Evolutionary conservation across 1,140 invertebrate species (phyloP), one percentile per base, ranked within the genome.

Genomic region (Oryzaephilus surinamensis): DNA sequence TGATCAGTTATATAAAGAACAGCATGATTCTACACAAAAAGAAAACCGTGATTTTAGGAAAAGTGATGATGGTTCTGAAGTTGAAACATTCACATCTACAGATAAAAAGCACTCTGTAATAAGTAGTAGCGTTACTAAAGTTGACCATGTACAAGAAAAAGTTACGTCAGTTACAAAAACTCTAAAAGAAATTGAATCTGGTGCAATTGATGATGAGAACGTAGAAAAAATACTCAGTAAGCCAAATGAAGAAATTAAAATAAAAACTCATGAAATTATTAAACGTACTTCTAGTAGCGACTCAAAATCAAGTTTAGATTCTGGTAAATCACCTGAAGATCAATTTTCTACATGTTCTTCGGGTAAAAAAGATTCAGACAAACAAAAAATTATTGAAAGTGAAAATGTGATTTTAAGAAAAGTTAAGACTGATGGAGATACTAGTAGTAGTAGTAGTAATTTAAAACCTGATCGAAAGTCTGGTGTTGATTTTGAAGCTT

Each of bases 401-500:
- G 47, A 50, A 18, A 45, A 52, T 23, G 60, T 65, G 63, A 30
- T n/a, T n/a, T n/a, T n/a, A n/a, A n/a, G n/a, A n/a, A 63, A 59
- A 54, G 46, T 50, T 11, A 60, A 57, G 45, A 41, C 45, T 27
- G 54, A 60, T 17, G 38, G 35, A 11, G 51, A 56, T 19, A 54
- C 50, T 16, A 57, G 54, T 66, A 66, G 55, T 66, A 74, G 49
- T 57, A 74, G 46, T 63, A 72, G 38, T 61, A 69, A 53, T 62
- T 66, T 41, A 62, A 72, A 51, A 14, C 54, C 46, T 3, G 77
- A 80, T 45, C 62, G 77, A 44, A 69, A 72, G 61, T 80, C 77
- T 6, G 72, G 72, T 14, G 69, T 76, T 18, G 78, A 81, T 54
- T 64, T 76, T 14, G 84, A 88, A 62, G 63, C 74, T 14, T 83